Evolutionary conservation across 2,797 vertebrate genomes (phyloP), one percentile per base, ranked within the genome.

Genomic region (Urosaurus nigricauda): DNA sequence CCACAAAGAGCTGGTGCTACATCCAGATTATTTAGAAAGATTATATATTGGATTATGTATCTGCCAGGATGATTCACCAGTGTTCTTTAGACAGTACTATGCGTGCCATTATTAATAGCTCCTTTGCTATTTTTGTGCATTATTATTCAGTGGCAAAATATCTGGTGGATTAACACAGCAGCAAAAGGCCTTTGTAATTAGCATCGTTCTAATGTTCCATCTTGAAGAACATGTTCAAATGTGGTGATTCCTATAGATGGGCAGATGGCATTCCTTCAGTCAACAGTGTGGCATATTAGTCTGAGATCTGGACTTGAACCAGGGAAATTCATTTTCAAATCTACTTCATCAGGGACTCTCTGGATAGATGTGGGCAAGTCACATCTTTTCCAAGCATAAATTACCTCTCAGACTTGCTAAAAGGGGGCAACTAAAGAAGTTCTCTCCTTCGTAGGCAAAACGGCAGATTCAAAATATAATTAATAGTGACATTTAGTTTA

Each of bases 21-120:
- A 82, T 79, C 77, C 86, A 74, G 40, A 63, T 43, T 43, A 87
- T 82, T 73, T 82, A 70, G 37, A 87, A 47, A 63, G 40, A 51
- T 63, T 19, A n/a, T n/a, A 51, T 70, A 53, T 87, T 51, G 37
- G 56, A 75, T 35, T 2, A 29, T 58, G 19, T 4, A 12, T 29
- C 60, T 79, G 56, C 8, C 47, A 51, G 21, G 9, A 58, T 80
- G 65, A 87, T 73, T 81, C 68, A 73, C 40, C 32, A 63, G 12
- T 3, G 0, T 29, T 88, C 74, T 77, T 68, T 83, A 83, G 9
- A 40, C 53, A 60, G 53, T 60, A 51, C 26, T 12, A n/a, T 21
- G 12, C n/a, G 37, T 19, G 56, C 56, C 56, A 11, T 7, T 17
- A 37, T 77, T 77, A 85, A 63, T 60, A 75, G 56, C 26, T 40